These are phyloP conservation scores for Drosophila subpulchrella DNA, from an alignment of 1,140 invertebrate species.

Conservation along the genomic window DNA sequence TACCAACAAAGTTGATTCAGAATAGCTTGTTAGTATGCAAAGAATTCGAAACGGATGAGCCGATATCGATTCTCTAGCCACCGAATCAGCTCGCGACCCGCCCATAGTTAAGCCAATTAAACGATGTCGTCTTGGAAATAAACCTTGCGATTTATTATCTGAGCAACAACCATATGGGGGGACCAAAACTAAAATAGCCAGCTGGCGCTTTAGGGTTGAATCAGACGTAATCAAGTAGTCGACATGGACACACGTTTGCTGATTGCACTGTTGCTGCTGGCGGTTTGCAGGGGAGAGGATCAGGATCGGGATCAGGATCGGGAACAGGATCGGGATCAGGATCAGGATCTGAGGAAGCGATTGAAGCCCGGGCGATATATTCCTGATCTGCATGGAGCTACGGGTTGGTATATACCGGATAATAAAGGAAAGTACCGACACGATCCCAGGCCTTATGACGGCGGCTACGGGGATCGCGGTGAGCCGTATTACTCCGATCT, in stretches of 20 bases:
- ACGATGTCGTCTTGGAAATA: constrained; percentile 54
- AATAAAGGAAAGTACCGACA: constrained; percentile 77
- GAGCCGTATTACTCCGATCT: constrained; percentile 58
- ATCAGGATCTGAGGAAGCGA: not conserved
- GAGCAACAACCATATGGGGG: constrained; percentile 11
- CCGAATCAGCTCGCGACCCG: constrained; percentile 38
- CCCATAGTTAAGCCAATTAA: constrained; percentile 59
- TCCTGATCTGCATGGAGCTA: constrained; percentile 57
- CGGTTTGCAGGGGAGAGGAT: constrained; percentile 6
- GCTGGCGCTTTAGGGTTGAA: constrained; percentile 30
- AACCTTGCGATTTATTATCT: constrained; percentile 52
- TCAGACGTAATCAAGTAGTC: constrained; percentile 58
- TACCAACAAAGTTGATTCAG: constrained; percentile 37
- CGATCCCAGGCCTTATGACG: constrained; percentile 73
- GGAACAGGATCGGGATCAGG: not conserved
- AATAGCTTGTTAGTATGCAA: constrained; percentile 77
- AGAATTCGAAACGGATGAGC: constrained; percentile 46
- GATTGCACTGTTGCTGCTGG: constrained; percentile 23
- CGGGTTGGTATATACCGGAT: constrained; percentile 72
- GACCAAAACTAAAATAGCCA: constrained; percentile 62
- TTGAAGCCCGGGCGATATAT: constrained; percentile 59
- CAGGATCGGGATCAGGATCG: not conserved
- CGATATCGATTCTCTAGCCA: constrained; percentile 29
- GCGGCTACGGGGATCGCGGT: constrained; percentile 77
- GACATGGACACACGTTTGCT: constrained; percentile 61